phyloP scores from a whole-genome alignment of 2,113 vertebrate species.

The Mormyrus iriodes region DNA sequence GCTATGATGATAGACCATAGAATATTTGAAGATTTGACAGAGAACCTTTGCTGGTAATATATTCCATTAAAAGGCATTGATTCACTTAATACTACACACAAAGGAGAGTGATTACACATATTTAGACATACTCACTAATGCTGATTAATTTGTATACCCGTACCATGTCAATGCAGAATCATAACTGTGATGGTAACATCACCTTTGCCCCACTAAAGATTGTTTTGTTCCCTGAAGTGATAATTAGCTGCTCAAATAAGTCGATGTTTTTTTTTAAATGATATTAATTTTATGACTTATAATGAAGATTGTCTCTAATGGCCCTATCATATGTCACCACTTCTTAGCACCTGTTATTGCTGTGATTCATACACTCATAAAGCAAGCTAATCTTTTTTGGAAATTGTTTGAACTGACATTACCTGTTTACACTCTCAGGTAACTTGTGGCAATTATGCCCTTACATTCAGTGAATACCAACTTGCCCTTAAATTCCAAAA shows the following conservation, averaged over 20 bases:
- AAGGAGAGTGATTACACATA: not conserved
- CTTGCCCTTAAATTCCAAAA: not conserved
- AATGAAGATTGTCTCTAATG: not conserved
- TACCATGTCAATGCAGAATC: not conserved
- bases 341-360: not conserved
- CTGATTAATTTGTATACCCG: not conserved
- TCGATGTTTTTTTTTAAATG: not conserved
- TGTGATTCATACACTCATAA: not conserved
- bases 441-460: not conserved
- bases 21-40: not conserved
- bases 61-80: not conserved
- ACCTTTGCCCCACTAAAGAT: not conserved
- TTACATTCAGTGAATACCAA: not conserved
- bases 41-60: not conserved
- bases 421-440: not conserved
- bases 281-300: not conserved
- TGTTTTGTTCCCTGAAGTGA: constrained; percentile 1
- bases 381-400: not conserved
- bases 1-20: not conserved
- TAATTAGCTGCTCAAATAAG: not conserved
- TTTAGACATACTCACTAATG: not conserved
- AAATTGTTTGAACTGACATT: not conserved
- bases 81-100: not conserved
- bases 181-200: not conserved
- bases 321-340: not conserved